Evolutionary conservation across 2,113 vertebrate species (phyloP).

Genomic region (Archilochus colubris): DNA sequence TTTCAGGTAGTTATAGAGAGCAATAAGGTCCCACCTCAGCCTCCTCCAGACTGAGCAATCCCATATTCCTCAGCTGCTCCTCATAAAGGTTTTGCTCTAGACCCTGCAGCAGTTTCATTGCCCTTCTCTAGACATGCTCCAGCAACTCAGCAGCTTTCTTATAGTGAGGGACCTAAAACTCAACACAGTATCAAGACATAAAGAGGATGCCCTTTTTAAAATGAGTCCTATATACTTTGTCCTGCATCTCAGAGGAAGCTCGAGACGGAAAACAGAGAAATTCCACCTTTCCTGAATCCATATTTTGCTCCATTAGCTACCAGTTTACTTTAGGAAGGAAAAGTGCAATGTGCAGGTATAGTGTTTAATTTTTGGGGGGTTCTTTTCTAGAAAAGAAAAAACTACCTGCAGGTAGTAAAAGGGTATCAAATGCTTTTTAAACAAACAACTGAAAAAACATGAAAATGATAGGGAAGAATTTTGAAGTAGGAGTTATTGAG

Average conservation of each 20-base stretch:
- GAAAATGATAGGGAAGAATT: background rate
- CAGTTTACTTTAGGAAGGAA: background rate
- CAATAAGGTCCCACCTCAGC: no score
- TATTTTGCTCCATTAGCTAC: background rate
- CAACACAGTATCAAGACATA: no score
- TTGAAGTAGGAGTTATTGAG: background rate
- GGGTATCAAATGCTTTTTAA: background rate
- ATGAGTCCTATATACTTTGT: background rate
- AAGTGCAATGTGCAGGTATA: background rate
- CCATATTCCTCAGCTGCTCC: no score
- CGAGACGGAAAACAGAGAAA: background rate
- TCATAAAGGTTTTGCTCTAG: no score
- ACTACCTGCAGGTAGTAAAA: background rate
- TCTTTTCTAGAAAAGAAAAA: background rate
- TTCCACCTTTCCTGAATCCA: background rate
- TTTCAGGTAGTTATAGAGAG: no score
- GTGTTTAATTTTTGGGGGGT: background rate
- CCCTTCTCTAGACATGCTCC: no score
- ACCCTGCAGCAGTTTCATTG: no score
- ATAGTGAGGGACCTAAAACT: no score
- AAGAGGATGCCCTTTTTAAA: background rate
- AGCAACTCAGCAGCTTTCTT: no score
- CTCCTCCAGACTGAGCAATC: no score
- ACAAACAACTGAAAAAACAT: background rate
- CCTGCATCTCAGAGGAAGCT: background rate